Conservation (phyloP, 2,113 vertebrate genomes). For the Rousettus leschenaultii region DNA sequence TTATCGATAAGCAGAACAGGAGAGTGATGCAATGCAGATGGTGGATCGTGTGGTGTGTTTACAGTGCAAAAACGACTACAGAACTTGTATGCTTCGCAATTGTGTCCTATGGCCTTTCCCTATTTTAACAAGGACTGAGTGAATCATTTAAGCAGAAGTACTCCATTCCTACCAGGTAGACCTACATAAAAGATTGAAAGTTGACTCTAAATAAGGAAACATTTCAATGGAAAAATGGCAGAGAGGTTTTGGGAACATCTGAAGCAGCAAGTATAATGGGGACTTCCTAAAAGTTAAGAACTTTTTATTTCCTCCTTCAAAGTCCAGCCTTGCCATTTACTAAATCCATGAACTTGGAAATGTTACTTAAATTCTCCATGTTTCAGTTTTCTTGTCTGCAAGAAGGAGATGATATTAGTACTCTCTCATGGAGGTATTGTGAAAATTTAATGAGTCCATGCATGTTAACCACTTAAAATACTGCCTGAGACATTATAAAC, state of each 20-base stretch:
- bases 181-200: not conserved
- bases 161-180: not conserved
- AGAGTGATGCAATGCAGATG: conserved; percentile 1
- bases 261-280: not conserved
- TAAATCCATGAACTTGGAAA: not conserved
- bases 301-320: not conserved
- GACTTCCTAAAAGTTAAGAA: not conserved
- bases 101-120: not conserved
- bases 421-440: not conserved
- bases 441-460: not conserved
- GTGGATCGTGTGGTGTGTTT: not conserved
- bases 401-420: not conserved
- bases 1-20: conserved; percentile 2
- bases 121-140: conserved; percentile 41
- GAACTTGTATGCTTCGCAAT: not conserved
- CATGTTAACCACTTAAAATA: not conserved
- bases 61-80: not conserved
- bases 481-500: not conserved
- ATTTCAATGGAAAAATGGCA: not conserved
- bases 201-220: not conserved
- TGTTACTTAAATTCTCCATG: not conserved
- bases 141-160: not conserved
- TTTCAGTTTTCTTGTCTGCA: not conserved
- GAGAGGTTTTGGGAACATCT: not conserved
- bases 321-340: not conserved